phyloP scores from a whole-genome alignment of 2,113 vertebrate genomes.

The Coracopsis vasa region DNA sequence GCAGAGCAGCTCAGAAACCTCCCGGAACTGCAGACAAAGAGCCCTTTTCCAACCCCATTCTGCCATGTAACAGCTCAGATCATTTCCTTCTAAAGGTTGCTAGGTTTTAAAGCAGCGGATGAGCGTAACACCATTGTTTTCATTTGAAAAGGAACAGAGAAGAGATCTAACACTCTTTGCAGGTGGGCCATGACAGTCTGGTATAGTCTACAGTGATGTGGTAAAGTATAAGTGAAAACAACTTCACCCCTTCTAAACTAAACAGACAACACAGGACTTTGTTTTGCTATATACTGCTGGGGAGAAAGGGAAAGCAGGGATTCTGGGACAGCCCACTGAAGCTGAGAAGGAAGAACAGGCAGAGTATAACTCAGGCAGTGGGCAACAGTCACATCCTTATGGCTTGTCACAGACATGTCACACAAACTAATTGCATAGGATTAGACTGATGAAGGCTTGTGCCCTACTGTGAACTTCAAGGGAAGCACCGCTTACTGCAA shows the following conservation, averaged over 20 bases:
- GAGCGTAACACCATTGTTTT: background rate
- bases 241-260: background rate
- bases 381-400: background rate
- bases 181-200: background rate
- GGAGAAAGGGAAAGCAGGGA: background rate
- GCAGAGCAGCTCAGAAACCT: background rate
- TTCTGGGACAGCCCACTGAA: background rate
- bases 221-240: background rate
- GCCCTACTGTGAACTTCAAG: background rate
- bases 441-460: background rate
- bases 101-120: background rate
- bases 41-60: fast-evolving
- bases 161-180: background rate
- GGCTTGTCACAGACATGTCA: background rate
- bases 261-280: background rate
- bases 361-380: background rate
- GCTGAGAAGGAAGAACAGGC: background rate
- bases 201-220: background rate
- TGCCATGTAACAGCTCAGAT: background rate
- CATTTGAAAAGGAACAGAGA: background rate
- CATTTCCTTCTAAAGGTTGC: background rate
- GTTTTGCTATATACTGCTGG: background rate
- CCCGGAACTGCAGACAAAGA: background rate
- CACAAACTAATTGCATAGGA: fast-evolving
- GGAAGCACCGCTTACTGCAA: background rate